Percentiles rank a stretch among this genome's conserved stretches.
Conservation (phyloP, 1,140 invertebrate species). For the Leptinotarsa undecemlineata region DNA sequence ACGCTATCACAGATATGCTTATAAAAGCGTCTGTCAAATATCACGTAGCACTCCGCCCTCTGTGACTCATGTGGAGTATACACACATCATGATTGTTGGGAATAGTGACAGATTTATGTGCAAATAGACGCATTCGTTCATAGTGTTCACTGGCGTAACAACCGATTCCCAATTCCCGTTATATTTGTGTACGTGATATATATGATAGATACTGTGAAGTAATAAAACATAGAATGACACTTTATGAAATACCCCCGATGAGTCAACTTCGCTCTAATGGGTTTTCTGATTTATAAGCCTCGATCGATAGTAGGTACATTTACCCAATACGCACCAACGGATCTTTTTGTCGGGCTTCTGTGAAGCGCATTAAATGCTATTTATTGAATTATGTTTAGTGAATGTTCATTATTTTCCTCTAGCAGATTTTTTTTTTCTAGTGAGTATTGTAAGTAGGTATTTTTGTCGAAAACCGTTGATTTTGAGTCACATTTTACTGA, state of each 20-base stretch:
- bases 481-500: no score
- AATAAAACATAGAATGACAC: constrained; percentile 39
- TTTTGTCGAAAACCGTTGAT: no score
- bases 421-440: no score
- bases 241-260: constrained; percentile 36
- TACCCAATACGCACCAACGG: not conserved
- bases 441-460: no score
- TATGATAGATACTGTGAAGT: constrained; percentile 38
- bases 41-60: constrained; percentile 34
- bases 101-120: constrained; percentile 38
- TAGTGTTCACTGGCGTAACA: constrained; percentile 10
- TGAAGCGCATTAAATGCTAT: no score
- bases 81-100: constrained; percentile 9
- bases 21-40: constrained; percentile 33
- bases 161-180: constrained; percentile 34
- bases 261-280: constrained; percentile 34
- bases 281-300: constrained; percentile 25
- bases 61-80: constrained; percentile 31
- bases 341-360: not conserved
- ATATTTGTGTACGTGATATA: constrained; percentile 36
- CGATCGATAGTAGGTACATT: constrained; percentile 3
- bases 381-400: no score
- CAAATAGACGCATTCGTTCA: constrained; percentile 25
- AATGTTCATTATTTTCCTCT: no score
- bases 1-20: not conserved